These are phyloP conservation scores for Herpetotheres cachinnans DNA, from an alignment of 2,113 vertebrate species.

Conservation along the genomic window DNA sequence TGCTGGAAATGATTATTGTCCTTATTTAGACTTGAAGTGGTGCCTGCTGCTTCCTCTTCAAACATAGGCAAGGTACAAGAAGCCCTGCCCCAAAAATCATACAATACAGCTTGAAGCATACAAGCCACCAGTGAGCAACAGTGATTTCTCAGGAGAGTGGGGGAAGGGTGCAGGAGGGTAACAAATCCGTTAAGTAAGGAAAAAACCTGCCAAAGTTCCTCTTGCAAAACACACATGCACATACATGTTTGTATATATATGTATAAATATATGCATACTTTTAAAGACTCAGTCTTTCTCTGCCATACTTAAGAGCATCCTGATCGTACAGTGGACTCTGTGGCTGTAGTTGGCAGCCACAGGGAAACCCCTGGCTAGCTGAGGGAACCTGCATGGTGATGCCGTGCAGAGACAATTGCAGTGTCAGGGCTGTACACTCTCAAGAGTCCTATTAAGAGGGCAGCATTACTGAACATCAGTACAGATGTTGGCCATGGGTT, in stretches of 20 bases:
- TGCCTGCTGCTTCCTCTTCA: constrained; percentile 7
- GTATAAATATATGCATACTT: background rate
- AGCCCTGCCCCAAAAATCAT: background rate
- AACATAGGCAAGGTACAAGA: background rate
- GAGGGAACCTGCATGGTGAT: background rate
- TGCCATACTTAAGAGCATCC: background rate
- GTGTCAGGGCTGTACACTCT: background rate
- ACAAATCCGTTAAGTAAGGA: background rate
- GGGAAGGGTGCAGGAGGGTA: background rate
- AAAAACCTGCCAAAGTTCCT: background rate
- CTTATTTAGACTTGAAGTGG: constrained; percentile 46
- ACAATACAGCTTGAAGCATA: background rate
- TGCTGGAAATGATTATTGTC: constrained; percentile 40
- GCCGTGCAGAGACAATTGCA: background rate
- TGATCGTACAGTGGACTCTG: background rate
- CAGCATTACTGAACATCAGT: background rate
- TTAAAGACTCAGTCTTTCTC: background rate
- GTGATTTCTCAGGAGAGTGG: background rate
- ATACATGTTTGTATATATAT: rapidly evolving
- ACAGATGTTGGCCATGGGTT: background rate
- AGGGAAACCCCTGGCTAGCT: background rate
- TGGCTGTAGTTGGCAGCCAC: background rate
- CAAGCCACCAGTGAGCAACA: background rate
- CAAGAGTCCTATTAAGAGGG: background rate
- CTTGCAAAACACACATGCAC: background rate